Evolutionary conservation across 2,888 invertebrate species (phyloP).

Genomic region (Heliconius sara): DNA sequence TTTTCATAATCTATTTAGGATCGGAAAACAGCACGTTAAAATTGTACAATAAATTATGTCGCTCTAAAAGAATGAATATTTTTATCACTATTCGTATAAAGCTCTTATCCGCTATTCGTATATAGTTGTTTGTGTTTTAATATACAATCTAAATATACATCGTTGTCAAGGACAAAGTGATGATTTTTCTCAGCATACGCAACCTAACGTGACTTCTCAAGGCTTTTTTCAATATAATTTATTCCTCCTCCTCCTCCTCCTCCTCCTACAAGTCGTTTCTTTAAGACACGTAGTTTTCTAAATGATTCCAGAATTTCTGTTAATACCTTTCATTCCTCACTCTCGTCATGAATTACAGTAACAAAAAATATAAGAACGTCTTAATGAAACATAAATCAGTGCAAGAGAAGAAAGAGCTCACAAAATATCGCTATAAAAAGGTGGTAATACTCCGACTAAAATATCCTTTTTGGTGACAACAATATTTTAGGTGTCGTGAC

Average conservation of each 20-base stretch:
- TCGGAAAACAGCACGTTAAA: too few relatives aligned
- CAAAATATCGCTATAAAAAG: constrained; percentile 57
- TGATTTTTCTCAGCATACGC: constrained; percentile 19
- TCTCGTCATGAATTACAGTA: constrained; percentile 51
- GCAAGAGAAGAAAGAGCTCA: constrained; percentile 70
- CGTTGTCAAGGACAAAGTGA: constrained; percentile 19
- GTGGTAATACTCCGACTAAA: constrained; percentile 69
- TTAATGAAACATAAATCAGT: constrained; percentile 80
- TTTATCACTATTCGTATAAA: neutral
- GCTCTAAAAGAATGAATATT: neutral
- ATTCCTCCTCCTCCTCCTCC: too few relatives aligned
- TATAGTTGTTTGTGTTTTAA: constrained; percentile 8
- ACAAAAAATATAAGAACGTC: constrained; percentile 68
- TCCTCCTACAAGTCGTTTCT: constrained; percentile 29
- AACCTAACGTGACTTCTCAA: constrained; percentile 13
- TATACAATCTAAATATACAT: constrained; percentile 16
- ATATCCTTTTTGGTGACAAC: constrained; percentile 63
- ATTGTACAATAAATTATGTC: neutral
- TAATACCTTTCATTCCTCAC: constrained; percentile 39
- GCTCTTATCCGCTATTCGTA: neutral
- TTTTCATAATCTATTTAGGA: too few relatives aligned
- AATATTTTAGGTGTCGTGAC: constrained; percentile 50
- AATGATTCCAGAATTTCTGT: constrained; percentile 35
- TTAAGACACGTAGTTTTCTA: constrained; percentile 36
- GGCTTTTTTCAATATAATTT: constrained; percentile 21